Base-by-base conservation (phyloP, 2,888 invertebrate species). In the Cremastobaeus sp. region DNA sequence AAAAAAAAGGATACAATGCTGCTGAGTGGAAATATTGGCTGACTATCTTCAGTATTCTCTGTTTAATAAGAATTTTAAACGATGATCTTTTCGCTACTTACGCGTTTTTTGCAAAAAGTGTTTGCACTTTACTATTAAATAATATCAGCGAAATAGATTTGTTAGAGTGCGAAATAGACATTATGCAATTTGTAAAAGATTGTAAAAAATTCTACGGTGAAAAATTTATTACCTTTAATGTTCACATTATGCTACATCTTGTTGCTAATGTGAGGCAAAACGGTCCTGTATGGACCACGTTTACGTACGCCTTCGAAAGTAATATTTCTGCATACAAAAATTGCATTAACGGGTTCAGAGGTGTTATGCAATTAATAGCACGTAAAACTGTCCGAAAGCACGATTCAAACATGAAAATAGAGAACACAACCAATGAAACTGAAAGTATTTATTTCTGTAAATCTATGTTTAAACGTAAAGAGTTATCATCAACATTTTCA, bases 31-130 rank as follows among this genome's bases (percentile, higher is more conserved):
- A 32, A 11, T 32, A 32, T n/a, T 32, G n/a, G 5, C n/a, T 32
- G 11, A 5, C 74, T 6, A 45, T 50, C 43, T 76, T 62, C 25
- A 75, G 73, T 30, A 30, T 76, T 8, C 77, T 59, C 2, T 52
- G 37, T 15, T 60, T 74, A 12, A 14, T 11, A n/a, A 54, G 52
- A 1, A 54, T 68, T 37, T 25, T 77, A 0, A 12, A 43, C 5
- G 6, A 34, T 6, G 25, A 59, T 8, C 48, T 21, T 15, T 55
- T 75, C 3, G 21, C 30, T 9, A 60, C 70, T 3, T 71, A 52
- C 20, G 5, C 39, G 12, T 12, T 60, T 4, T 20, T 75, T 4
- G 66, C 71, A 0, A 45, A 17, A 28, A 39, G 41, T 41, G 9
- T 64, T 2, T 43, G 55, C 32, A 55, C 0, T 17, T 35, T 69